Conservation (phyloP, 2,888 invertebrate species). For the Idaea dimidiata region DNA sequence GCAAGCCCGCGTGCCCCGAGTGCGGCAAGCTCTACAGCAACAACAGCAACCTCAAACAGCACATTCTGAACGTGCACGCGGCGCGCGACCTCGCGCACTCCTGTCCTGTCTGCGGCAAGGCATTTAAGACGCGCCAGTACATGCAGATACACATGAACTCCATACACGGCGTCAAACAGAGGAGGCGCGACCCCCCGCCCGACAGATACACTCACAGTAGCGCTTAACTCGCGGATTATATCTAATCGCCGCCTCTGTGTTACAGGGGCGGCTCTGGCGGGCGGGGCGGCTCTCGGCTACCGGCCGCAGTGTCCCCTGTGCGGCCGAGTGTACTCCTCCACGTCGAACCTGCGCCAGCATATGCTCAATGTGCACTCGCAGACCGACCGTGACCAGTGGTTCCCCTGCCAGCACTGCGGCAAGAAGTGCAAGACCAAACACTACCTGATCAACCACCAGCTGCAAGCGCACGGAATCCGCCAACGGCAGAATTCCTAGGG, state of each 20-base stretch:
- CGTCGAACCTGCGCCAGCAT: constrained; percentile 88
- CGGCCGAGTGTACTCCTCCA: constrained; percentile 86
- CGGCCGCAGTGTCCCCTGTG: constrained; percentile 86
- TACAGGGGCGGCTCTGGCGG: constrained; percentile 83
- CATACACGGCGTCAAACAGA: constrained; percentile 84
- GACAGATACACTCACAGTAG: constrained; percentile 67
- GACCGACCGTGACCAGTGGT: constrained; percentile 86
- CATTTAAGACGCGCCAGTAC: constrained; percentile 86
- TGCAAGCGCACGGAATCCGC: constrained; percentile 87
- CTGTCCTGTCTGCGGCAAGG: constrained; percentile 84
- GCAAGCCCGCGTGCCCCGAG: constrained; percentile 83
- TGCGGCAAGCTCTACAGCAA: constrained; percentile 86
- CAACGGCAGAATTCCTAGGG: constrained; percentile 83
- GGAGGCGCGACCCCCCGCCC: constrained; percentile 72
- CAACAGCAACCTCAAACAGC: constrained; percentile 85
- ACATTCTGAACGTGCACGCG: constrained; percentile 85
- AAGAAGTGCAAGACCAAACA: constrained; percentile 89
- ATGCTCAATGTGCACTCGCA: constrained; percentile 88
- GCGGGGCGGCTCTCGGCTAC: constrained; percentile 77
- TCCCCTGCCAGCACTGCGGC: constrained; percentile 86
- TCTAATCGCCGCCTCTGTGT: constrained; percentile 83
- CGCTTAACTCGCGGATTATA: constrained; percentile 60
- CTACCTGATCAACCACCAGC: constrained; percentile 88
- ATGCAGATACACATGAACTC: constrained; percentile 85
- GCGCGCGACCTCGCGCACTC: constrained; percentile 81